phyloP scores from a whole-genome alignment of 2,797 vertebrate genomes.

The Takifugu ocellatus region DNA sequence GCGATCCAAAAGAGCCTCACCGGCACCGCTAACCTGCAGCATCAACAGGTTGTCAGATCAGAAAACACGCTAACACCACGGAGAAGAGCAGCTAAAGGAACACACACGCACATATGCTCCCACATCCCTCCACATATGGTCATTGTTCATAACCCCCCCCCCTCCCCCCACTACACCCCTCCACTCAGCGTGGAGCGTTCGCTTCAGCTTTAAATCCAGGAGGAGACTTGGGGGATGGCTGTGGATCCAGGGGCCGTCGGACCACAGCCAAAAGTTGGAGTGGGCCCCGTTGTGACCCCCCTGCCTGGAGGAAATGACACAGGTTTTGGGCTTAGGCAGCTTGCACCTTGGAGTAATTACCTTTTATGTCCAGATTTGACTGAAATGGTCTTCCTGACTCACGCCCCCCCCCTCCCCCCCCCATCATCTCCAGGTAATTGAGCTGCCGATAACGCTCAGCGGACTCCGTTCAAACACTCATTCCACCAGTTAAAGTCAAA shows the following conservation, averaged over 20 bases:
- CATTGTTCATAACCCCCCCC: slow-evolving; percentile 54
- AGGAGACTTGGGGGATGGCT: slow-evolving; percentile 27
- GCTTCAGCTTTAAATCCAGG: slow-evolving; percentile 33
- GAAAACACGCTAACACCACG: slow-evolving; percentile 39
- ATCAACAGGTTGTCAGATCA: slow-evolving; percentile 53
- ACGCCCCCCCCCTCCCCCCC: not conserved
- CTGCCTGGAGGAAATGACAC: too few relatives aligned
- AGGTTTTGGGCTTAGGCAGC: too few relatives aligned
- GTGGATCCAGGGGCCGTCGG: slow-evolving; percentile 23
- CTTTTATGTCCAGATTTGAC: too few relatives aligned
- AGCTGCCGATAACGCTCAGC: slow-evolving; percentile 41
- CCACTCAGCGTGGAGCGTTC: slow-evolving; percentile 22
- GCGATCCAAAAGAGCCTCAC: not conserved
- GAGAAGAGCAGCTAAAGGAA: slow-evolving; percentile 48
- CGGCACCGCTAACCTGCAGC: slow-evolving; percentile 33
- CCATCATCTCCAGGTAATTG: slow-evolving; percentile 26
- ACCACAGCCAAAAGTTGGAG: slow-evolving; percentile 36
- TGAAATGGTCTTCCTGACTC: slow-evolving; percentile 31
- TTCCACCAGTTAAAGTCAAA: slow-evolving; percentile 39
- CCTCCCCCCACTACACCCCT: not conserved
- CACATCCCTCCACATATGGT: slow-evolving; percentile 62
- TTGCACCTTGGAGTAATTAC: too few relatives aligned
- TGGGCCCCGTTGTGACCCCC: slow-evolving; percentile 14
- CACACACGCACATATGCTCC: slow-evolving; percentile 70
- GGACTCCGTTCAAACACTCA: slow-evolving; percentile 42